A percentile compares a stretch with the other conserved stretches of the same genome.
These are phyloP conservation scores for Uria lomvia DNA, from an alignment of 2,113 vertebrate species.

Conservation along the genomic window DNA sequence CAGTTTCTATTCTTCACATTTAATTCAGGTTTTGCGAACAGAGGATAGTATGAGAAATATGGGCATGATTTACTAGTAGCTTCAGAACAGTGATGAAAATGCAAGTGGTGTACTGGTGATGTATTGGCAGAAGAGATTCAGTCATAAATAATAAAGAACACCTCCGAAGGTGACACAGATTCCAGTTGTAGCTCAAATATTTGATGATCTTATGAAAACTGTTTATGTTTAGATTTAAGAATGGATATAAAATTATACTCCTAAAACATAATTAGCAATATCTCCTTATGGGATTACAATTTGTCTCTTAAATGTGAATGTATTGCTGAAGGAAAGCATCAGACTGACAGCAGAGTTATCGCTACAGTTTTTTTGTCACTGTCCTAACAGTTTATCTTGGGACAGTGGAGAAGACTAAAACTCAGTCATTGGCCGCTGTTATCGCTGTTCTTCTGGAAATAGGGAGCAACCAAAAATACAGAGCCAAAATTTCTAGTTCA, in stretches of 20 bases:
- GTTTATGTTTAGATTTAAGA: slow-evolving; percentile 23
- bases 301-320: not conserved
- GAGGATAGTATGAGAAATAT: slow-evolving; percentile 15
- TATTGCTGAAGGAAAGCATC: not conserved
- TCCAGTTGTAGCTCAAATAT: not conserved
- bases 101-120: not conserved
- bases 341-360: not conserved
- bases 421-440: not conserved
- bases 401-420: not conserved
- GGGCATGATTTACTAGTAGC: slow-evolving; percentile 29
- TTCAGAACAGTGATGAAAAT: slow-evolving; percentile 45
- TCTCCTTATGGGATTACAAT: not conserved
- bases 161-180: slow-evolving; percentile 10
- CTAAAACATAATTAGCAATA: not conserved
- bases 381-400: not conserved
- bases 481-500: not conserved
- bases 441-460: not conserved
- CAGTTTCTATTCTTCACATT: not conserved
- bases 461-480: not conserved
- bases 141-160: slow-evolving; percentile 30
- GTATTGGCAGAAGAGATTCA: slow-evolving; percentile 7
- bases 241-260: not conserved
- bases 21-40: slow-evolving; percentile 30
- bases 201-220: slow-evolving; percentile 4
- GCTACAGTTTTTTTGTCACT: not conserved